phyloP scores from a whole-genome alignment of 1,140 invertebrate species.

The Laupala kohalensis region DNA sequence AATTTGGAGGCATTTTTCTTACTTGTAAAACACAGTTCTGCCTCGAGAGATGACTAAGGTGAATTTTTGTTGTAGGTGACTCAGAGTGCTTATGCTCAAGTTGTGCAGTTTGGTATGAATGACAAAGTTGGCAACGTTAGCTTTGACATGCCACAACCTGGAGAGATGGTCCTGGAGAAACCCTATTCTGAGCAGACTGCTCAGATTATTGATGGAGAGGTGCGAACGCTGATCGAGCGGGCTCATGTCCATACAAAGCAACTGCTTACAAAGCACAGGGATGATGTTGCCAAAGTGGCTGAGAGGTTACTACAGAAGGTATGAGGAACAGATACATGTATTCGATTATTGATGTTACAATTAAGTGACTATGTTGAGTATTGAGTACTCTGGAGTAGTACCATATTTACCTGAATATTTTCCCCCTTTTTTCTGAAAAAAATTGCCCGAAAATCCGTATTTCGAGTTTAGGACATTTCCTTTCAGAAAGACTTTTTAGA shows the following conservation, averaged over 20 bases:
- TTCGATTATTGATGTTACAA: too few relatives aligned
- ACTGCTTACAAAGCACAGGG: slow-evolving; percentile 75
- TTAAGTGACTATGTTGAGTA: too few relatives aligned
- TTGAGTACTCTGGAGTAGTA: too few relatives aligned
- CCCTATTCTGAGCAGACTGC: slow-evolving; percentile 97
- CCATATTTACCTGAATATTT: too few relatives aligned
- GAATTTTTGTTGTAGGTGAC: slow-evolving; percentile 33
- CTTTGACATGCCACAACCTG: slow-evolving; percentile 84
- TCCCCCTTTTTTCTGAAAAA: too few relatives aligned
- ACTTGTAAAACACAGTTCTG: too few relatives aligned
- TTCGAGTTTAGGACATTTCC: too few relatives aligned
- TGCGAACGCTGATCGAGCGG: slow-evolving; percentile 63
- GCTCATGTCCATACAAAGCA: slow-evolving; percentile 72
- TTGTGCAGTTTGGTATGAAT: slow-evolving; percentile 95
- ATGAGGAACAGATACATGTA: too few relatives aligned
- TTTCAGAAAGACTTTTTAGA: too few relatives aligned
- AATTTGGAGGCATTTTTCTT: too few relatives aligned
- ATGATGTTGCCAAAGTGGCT: slow-evolving; percentile 68
- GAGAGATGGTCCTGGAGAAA: slow-evolving; percentile 90
- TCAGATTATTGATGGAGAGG: slow-evolving; percentile 91
- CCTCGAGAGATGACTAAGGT: too few relatives aligned
- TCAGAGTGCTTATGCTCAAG: slow-evolving; percentile 60
- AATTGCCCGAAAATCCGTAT: too few relatives aligned
- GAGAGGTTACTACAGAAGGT: neutral
- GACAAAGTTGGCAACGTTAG: slow-evolving; percentile 94